Evolutionary conservation across 2,888 invertebrate genomes (phyloP), one percentile per base, ranked within the genome.

Genomic region (Mythimna vitellina): DNA sequence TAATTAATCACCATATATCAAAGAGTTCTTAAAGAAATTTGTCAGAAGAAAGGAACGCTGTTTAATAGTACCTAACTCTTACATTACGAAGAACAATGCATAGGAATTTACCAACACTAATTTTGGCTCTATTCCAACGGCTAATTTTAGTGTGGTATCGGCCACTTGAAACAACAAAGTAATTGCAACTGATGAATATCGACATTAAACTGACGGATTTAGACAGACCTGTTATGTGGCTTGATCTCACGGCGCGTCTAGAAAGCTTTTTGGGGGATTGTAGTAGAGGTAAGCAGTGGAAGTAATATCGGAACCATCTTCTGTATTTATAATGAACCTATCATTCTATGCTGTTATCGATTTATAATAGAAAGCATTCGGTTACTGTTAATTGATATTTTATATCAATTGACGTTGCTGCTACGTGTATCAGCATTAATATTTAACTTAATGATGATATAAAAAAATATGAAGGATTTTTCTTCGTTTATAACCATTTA

Each of bases 111-210:
- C 46, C 17, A 17, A 65, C 35, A 32, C 25, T 76, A 29, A 32
- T 38, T 66, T 67, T 80, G 81, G 76, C 81, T 0, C n/a, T 10
- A 53, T 29, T 67, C 81, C 84, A 84, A 61, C n/a, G 2, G 57
- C 51, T 80, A 80, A 84, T 76, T 62, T 75, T 75, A 80, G 76
- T 64, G n/a, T 32, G 58, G 57, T 62, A 80, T 49, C 22, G 42
- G 14, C 22, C n/a, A 57, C 14, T 69, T 57, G 53, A 58, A 60
- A 65, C 22, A 35, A 35, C 42, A 46, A 14, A 42, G 69, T 54
- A 65, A 62, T 73, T 53, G 63, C 54, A 25, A 51, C 57, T 60
- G 53, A 68, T 46, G 32, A 38, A 53, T 61, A 64, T 69, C 8
- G 69, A 54, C 53, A 14, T 6, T 65, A 32, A n/a, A 35, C 46